A percentile compares a stretch with the other conserved stretches of the same genome.
Evolutionary conservation across 2,888 invertebrate species (phyloP).

Genomic region (Agrilus cyanescens): DNA sequence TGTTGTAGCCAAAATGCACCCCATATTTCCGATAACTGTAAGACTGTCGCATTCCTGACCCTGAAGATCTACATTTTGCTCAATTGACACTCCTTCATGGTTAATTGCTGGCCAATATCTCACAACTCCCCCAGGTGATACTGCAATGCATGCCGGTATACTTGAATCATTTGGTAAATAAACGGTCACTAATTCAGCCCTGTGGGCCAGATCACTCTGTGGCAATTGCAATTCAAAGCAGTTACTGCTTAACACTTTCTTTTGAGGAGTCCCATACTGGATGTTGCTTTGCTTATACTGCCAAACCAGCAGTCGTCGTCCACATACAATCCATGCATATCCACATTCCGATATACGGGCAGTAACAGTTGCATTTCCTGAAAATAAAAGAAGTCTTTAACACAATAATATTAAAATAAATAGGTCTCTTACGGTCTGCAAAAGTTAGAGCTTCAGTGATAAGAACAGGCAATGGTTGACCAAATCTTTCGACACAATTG

Average conservation of each 20-base stretch:
- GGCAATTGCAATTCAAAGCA: slow-evolving; percentile 81
- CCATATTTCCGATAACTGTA: slow-evolving; percentile 53
- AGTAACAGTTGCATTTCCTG: slow-evolving; percentile 35
- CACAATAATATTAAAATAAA: slow-evolving; percentile 1
- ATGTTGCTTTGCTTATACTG: slow-evolving; percentile 44
- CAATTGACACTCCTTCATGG: slow-evolving; percentile 75
- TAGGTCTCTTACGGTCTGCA: slow-evolving; percentile 47
- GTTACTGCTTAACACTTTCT: slow-evolving; percentile 40
- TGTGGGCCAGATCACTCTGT: slow-evolving; percentile 84
- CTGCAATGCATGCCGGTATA: slow-evolving; percentile 75
- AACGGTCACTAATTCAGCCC: slow-evolving; percentile 70
- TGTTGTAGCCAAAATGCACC: slow-evolving; percentile 80
- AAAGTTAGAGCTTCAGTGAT: slow-evolving; percentile 82
- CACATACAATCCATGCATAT: slow-evolving; percentile 59
- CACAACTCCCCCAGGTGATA: slow-evolving; percentile 84
- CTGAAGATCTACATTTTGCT: slow-evolving; percentile 74
- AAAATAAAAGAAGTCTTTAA: slow-evolving; percentile 9
- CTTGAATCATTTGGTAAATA: slow-evolving; percentile 48
- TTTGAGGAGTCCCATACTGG: slow-evolving; percentile 36
- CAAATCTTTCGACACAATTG: slow-evolving; percentile 68
- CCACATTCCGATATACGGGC: slow-evolving; percentile 41
- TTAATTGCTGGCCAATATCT: slow-evolving; percentile 86
- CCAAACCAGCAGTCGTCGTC: slow-evolving; percentile 78
- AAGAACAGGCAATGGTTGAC: slow-evolving; percentile 70
- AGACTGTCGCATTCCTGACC: slow-evolving; percentile 78